Conservation (phyloP, 1,140 invertebrate genomes). For the Ips typographus region DNA sequence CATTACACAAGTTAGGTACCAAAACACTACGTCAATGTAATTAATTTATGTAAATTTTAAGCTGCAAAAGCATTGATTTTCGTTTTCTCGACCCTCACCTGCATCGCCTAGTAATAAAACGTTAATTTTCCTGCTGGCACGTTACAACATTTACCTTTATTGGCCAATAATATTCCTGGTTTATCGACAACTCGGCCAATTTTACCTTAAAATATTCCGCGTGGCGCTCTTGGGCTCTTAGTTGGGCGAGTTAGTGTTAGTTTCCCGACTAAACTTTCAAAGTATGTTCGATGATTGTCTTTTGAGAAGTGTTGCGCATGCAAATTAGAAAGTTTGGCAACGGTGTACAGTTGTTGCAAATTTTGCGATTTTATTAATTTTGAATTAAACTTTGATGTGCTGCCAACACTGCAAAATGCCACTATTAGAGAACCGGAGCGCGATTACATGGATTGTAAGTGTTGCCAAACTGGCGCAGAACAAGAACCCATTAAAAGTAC, state of each 20-base stretch:
- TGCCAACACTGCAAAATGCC: background rate
- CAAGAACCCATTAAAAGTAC: background rate
- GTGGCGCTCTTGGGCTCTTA: conserved; percentile 16
- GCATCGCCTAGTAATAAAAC: conserved; percentile 4
- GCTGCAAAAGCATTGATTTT: no score
- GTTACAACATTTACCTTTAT: conserved; percentile 25
- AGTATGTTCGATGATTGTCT: conserved; percentile 3
- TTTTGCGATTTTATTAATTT: conserved; percentile 4
- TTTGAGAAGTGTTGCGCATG: background rate
- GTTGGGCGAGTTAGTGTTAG: conserved; percentile 13
- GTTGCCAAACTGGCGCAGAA: background rate
- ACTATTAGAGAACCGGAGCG: background rate
- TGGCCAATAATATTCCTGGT: conserved; percentile 22
- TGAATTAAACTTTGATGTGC: background rate
- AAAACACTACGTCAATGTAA: no score
- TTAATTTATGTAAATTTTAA: no score
- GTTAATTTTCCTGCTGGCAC: conserved; percentile 15
- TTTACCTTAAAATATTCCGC: conserved; percentile 21
- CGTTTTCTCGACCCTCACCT: background rate
- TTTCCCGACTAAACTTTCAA: conserved; percentile 16
- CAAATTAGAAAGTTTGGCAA: background rate
- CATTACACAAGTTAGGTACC: no score
- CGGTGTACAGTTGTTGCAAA: background rate
- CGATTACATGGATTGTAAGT: background rate
- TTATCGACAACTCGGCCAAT: conserved; percentile 10